Base-by-base conservation (phyloP, 2,888 invertebrate species). In the Metalampra italica region DNA sequence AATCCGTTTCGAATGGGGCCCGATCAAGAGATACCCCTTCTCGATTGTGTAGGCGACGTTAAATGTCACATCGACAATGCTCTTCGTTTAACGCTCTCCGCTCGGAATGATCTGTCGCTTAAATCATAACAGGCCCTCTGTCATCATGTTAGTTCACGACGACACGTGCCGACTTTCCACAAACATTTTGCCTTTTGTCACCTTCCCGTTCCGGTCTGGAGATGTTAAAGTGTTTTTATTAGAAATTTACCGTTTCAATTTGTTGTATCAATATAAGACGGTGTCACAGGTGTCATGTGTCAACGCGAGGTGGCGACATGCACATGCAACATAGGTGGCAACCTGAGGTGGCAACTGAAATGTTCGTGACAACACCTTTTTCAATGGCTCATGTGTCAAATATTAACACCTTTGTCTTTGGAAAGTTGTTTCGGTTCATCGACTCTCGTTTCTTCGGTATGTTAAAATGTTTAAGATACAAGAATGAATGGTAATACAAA, bases 1-100 rank as follows among this genome's bases (percentile, higher is more conserved):
- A 66, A 74, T 65, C 62, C 63, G 64, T 52, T 62, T 60, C 66
- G 58, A 66, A 65, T 68, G 68, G 61, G 53, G 56, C 50, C 57
- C 63, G 66, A 68, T 71, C 60, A 55, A 59, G 62, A 52, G 68
- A 66, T 72, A 68, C 75, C 71, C 75, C 71, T 71, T 65, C 63
- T 64, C 74, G 68, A 78, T 81, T 83, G 79, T 83, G 75, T 72
- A 66, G 69, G 70, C 71, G 74, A 71, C 73, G 66, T 74, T 55
- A 73, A 75, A 75, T 75, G 81, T 77, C 80, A 73, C 54, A 65
- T 58, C 65, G 60, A 86, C 85, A 85, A 85, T 81, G 71, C 71
- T 64, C 61, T 64, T 66, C 75, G 68, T 75, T 79, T 68, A 71
- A 60, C 66, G 64, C 66, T 64, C 69, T 68, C 65, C 58, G 68